phyloP scores from a whole-genome alignment of 2,888 invertebrate species.

The Vesta saturnalis region DNA sequence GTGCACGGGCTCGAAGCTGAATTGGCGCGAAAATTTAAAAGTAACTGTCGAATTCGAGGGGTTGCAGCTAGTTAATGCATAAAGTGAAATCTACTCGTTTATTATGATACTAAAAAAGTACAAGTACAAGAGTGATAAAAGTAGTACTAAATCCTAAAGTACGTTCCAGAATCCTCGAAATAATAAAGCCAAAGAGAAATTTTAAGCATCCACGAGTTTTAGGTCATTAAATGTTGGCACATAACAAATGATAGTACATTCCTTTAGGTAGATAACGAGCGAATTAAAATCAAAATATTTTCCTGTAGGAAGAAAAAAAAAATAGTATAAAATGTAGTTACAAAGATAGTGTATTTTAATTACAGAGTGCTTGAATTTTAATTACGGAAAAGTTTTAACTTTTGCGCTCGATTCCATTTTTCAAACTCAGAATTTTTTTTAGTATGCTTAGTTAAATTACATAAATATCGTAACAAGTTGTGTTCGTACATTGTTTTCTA shows the following conservation, averaged over 20 bases:
- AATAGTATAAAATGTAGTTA: background rate
- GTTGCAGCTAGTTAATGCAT: no score
- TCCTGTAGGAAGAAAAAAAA: no score
- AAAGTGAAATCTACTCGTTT: no score
- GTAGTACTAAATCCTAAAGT: no score
- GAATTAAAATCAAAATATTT: background rate
- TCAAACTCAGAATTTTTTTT: background rate
- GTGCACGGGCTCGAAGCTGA: no score
- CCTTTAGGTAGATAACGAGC: slow-evolving; percentile 1
- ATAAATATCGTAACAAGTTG: slow-evolving; percentile 2
- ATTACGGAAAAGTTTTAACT: background rate
- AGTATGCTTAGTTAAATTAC: background rate
- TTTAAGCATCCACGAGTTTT: background rate
- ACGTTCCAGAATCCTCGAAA: no score
- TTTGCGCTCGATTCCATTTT: background rate
- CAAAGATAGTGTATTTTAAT: background rate
- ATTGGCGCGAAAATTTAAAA: no score
- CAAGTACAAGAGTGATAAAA: no score
- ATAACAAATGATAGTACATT: background rate
- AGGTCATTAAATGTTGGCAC: background rate
- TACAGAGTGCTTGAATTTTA: background rate
- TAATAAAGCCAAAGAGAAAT: background rate
- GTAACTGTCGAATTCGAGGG: no score
- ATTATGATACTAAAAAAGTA: no score
- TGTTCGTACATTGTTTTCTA: background rate